Conservation (phyloP, 1,140 invertebrate genomes). For the Gonatopus flavifemur region DNA sequence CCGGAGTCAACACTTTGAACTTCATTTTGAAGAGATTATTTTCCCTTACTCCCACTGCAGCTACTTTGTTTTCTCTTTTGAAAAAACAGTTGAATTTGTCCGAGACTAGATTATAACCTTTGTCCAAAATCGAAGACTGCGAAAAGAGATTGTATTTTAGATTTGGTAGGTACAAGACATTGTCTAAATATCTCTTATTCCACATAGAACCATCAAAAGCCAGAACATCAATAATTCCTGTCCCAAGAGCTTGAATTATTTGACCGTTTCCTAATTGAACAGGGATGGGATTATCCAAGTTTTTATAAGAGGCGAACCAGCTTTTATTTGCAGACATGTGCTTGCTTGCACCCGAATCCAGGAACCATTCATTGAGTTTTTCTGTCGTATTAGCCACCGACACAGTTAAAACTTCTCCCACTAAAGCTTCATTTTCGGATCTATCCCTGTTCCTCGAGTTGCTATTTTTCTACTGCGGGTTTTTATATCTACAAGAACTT, state of each 20-base stretch:
- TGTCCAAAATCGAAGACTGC: conserved; percentile 32
- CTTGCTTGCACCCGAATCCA: conserved; percentile 32
- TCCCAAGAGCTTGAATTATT: conserved; percentile 19
- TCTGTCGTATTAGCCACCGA: background rate
- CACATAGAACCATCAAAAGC: conserved; percentile 22
- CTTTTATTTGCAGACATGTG: conserved; percentile 28
- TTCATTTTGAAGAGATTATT: conserved; percentile 9
- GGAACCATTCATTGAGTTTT: conserved; percentile 13
- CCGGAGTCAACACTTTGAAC: background rate
- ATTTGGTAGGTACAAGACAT: conserved; percentile 46
- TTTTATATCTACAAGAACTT: too few relatives aligned
- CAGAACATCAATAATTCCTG: conserved; percentile 22
- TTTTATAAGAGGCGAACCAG: conserved; percentile 18
- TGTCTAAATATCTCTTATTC: conserved; percentile 26
- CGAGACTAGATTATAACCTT: conserved; percentile 30
- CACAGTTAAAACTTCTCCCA: too few relatives aligned
- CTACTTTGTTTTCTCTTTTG: background rate
- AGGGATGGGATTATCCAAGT: conserved; percentile 3
- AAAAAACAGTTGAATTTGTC: conserved; percentile 9
- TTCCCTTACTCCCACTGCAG: background rate
- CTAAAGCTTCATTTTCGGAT: too few relatives aligned
- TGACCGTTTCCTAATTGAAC: conserved; percentile 30
- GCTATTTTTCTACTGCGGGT: too few relatives aligned
- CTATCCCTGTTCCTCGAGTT: too few relatives aligned
- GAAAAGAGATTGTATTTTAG: conserved; percentile 50